Conservation (phyloP, 2,797 vertebrate species). For the Leptatherina wallacei region DNA sequence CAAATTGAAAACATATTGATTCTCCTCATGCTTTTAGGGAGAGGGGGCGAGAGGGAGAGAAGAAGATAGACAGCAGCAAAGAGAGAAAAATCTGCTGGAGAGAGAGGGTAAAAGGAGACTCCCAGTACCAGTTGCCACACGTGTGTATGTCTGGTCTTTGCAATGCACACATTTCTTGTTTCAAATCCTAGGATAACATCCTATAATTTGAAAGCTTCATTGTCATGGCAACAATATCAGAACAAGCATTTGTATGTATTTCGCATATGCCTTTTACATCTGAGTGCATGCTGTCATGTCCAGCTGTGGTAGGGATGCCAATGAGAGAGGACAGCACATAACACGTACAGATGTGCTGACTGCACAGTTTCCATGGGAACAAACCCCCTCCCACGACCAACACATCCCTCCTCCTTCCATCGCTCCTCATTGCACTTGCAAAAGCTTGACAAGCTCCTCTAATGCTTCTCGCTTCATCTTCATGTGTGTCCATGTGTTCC, state of each 20-base stretch:
- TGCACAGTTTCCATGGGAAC: slow-evolving; percentile 88
- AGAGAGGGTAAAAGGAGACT: slow-evolving; percentile 25
- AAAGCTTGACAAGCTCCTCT: slow-evolving; percentile 63
- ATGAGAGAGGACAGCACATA: slow-evolving; percentile 73
- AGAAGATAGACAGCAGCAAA: slow-evolving; percentile 18
- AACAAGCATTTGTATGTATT: slow-evolving; percentile 6
- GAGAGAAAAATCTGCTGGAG: slow-evolving; percentile 13
- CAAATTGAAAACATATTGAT: slow-evolving; percentile 85
- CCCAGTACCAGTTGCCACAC: slow-evolving; percentile 31
- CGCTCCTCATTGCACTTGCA: slow-evolving; percentile 55
- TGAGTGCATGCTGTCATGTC: slow-evolving; percentile 52
- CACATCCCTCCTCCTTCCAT: slow-evolving; percentile 50
- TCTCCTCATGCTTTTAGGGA: slow-evolving; percentile 75
- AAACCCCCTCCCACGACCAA: slow-evolving; percentile 47
- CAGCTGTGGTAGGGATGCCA: slow-evolving; percentile 69
- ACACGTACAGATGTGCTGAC: slow-evolving; percentile 85
- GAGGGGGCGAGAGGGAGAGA: slow-evolving; percentile 44
- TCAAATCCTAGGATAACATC: slow-evolving; percentile 37
- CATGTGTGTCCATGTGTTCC: slow-evolving; percentile 46
- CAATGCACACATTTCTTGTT: slow-evolving; percentile 21
- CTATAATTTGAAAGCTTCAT: slow-evolving; percentile 26
- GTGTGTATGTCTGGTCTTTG: slow-evolving; percentile 32
- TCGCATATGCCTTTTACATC: slow-evolving; percentile 24
- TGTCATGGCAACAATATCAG: slow-evolving; percentile 62
- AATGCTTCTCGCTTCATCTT: slow-evolving; percentile 58